phyloP scores from a whole-genome alignment of 2,888 invertebrate genomes.

The Abrostola tripartita region DNA sequence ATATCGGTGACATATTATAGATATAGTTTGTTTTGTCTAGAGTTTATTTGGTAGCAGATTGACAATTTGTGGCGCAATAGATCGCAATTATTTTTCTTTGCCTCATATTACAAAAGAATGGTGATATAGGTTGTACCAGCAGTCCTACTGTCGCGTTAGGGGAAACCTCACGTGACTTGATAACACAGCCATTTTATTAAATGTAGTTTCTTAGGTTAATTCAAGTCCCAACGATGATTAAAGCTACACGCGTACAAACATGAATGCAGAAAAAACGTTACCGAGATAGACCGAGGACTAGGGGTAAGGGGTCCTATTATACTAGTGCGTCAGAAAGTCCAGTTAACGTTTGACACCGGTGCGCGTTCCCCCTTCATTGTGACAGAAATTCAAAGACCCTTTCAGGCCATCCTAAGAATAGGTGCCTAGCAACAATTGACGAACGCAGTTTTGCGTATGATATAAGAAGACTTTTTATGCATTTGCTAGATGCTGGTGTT shows the following conservation, averaged over 20 bases:
- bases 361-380: conserved; percentile 38
- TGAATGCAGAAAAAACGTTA: neutral
- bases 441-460: conserved; percentile 12
- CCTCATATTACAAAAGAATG: too few relatives aligned
- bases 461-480: neutral
- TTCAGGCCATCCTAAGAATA: conserved; percentile 30
- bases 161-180: too few relatives aligned
- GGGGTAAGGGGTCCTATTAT: conserved; percentile 10
- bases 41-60: too few relatives aligned
- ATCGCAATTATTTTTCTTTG: too few relatives aligned
- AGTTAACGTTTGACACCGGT: conserved; percentile 28
- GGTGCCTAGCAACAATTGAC: conserved; percentile 28
- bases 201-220: too few relatives aligned
- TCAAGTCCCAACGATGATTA: neutral
- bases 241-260: conserved; percentile 3
- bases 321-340: conserved; percentile 19
- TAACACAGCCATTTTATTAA: too few relatives aligned
- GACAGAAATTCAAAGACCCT: conserved; percentile 37
- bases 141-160: too few relatives aligned
- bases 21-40: too few relatives aligned
- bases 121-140: too few relatives aligned
- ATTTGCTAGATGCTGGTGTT: neutral
- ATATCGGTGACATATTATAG: too few relatives aligned
- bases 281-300: neutral
- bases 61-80: too few relatives aligned